Conservation (phyloP, 2,797 vertebrate species). For the Diceros bicornis region DNA sequence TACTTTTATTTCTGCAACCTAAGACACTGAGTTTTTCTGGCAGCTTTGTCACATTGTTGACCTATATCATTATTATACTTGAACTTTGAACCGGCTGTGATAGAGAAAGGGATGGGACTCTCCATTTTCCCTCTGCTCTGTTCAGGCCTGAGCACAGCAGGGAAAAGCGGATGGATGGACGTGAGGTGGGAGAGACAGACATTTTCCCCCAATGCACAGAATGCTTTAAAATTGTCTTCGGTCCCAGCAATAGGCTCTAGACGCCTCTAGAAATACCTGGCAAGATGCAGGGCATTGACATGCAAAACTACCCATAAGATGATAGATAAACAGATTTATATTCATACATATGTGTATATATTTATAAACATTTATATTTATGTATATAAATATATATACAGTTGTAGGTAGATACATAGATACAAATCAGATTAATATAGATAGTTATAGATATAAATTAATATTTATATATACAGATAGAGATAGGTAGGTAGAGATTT, state of each 20-base stretch:
- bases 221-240: neutral
- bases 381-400: neutral
- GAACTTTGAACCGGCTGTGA: neutral
- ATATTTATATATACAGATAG: neutral
- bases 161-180: neutral
- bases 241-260: neutral
- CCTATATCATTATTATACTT: neutral
- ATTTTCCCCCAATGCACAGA: accelerated
- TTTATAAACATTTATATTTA: too few species aligned
- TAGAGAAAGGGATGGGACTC: neutral
- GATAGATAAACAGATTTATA: neutral
- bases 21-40: neutral
- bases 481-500: neutral
- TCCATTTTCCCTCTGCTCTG: neutral
- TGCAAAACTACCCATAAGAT: neutral
- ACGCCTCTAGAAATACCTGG: neutral
- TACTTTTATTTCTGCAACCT: neutral
- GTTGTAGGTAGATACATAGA: neutral
- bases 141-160: neutral
- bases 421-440: neutral
- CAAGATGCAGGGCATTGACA: neutral
- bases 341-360: neutral
- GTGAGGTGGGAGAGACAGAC: neutral
- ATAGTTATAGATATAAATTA: neutral
- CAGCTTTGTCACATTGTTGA: neutral